Conservation (phyloP, 2,113 vertebrate genomes). For the Stegastes partitus region DNA sequence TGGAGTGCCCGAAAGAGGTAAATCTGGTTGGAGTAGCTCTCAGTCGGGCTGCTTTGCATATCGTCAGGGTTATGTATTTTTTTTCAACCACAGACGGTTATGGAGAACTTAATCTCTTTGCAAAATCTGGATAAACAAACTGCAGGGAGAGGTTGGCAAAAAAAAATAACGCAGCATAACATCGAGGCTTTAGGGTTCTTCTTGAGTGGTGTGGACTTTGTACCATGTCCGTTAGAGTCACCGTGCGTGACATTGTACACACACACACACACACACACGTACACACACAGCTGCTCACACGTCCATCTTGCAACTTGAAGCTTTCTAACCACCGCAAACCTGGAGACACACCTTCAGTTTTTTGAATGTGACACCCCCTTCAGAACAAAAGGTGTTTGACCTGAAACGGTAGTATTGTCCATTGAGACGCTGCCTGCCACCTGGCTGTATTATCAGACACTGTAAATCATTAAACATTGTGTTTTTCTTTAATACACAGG, state of each 20-base stretch:
- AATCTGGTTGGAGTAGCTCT: conserved; percentile 50
- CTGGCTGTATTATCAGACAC: conserved; percentile 71
- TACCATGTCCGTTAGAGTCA: conserved; percentile 71
- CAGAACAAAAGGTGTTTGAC: conserved; percentile 68
- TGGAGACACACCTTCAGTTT: conserved; percentile 64
- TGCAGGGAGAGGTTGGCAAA: conserved; percentile 13
- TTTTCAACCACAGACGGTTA: conserved; percentile 62
- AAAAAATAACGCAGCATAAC: background rate
- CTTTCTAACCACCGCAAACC: conserved; percentile 12
- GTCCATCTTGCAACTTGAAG: conserved; percentile 50
- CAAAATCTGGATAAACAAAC: conserved; percentile 66
- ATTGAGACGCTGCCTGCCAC: conserved; percentile 68
- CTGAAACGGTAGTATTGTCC: conserved; percentile 50
- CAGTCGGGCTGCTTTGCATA: conserved; percentile 82
- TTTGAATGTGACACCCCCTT: conserved; percentile 62
- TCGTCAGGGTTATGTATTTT: conserved; percentile 50
- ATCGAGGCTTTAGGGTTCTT: conserved; percentile 7
- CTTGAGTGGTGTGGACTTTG: conserved; percentile 76
- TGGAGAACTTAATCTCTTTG: conserved; percentile 60
- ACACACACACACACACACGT: background rate
- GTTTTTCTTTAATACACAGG: conserved; percentile 10
- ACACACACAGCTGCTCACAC: conserved; percentile 49
- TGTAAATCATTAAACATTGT: conserved; percentile 72
- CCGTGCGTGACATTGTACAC: conserved; percentile 18
- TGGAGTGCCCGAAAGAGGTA: conserved; percentile 26